Base-by-base conservation (phyloP, 2,888 invertebrate genomes). In the Agelastica alni region DNA sequence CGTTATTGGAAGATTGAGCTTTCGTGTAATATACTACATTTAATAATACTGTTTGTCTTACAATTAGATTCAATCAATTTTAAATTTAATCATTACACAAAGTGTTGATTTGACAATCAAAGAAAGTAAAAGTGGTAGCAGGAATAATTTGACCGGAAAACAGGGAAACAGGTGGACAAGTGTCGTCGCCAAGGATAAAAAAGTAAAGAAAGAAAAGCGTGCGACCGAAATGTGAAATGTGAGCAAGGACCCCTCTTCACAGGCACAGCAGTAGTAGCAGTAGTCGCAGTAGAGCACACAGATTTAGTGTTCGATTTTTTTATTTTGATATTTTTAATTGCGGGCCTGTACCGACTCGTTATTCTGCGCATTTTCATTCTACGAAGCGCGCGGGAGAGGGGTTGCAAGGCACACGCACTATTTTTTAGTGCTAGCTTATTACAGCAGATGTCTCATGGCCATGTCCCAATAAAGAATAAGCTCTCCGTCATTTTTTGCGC, bases 401-500 rank as follows among this genome's bases (percentile, higher is more conserved):
- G 70, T 70, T 71, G 71, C 72, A 71, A 80, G 82, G 80, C 79
- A 78, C 79, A 81, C 81, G 81, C 82, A 81, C 81, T 82, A 82
- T 81, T 82, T 82, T 82, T 82, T 82, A 82, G 82, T 81, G 81
- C 79, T 77, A 78, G 81, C 80, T 82, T 81, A 82, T 82, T 81
- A 81, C 82, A 79, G 80, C 82, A 82, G 82, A 82, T 82, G 83
- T 81, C 82, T 82, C 81, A 81, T 80, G 79, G 78, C 79, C 72
- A 77, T 77, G 76, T 77, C 74, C 77, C 77, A 77, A 77, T 78
- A 77, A 78, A 77, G 77, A 76, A 77, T 77, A 77, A 75, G 68
- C 66, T 60, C 69, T 65, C 64, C 73, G 72, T 73, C 73, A 75
- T 76, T 76, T 77, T 77, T 77, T 76, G 75, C 74, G 75, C 75